Evolutionary conservation across 2,888 invertebrate species (phyloP).

Genomic region (Ypsolopha sequella): DNA sequence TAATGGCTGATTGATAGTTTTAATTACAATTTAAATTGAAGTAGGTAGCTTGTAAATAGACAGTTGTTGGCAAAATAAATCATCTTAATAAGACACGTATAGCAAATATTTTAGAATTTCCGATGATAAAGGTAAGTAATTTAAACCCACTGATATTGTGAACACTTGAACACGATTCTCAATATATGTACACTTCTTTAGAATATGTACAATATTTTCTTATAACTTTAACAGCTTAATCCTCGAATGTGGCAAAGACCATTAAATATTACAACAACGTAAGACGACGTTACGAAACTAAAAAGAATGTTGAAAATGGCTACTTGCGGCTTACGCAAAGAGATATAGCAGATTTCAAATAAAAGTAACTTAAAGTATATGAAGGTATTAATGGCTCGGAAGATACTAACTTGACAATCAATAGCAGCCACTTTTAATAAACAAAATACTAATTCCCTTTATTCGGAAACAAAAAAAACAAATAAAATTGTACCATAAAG

Average conservation of each 20-base stretch:
- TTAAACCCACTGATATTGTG: too few relatives aligned
- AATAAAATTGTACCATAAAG: conserved; percentile 39
- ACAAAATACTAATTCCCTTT: not conserved
- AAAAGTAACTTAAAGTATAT: not conserved
- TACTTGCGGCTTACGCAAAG: conserved; percentile 1
- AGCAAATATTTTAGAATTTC: too few relatives aligned
- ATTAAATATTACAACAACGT: conserved; percentile 6
- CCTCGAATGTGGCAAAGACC: conserved; percentile 17
- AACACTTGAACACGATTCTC: conserved; percentile 1
- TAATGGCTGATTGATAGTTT: not conserved
- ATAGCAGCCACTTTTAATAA: not conserved
- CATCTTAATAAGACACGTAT: too few relatives aligned
- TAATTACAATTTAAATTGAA: not conserved
- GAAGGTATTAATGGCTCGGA: not conserved
- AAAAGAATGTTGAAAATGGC: conserved; percentile 3
- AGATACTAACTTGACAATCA: not conserved
- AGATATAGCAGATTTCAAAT: not conserved
- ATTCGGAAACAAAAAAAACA: conserved; percentile 6
- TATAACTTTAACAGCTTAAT: conserved; percentile 4
- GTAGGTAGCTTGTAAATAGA: too few relatives aligned
- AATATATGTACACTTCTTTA: conserved; percentile 10
- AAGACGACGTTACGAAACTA: conserved; percentile 2
- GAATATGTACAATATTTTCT: conserved; percentile 13
- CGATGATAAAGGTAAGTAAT: too few relatives aligned
- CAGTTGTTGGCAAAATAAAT: too few relatives aligned